Evolutionary conservation across 2,113 vertebrate genomes (phyloP), one percentile per base, ranked within the genome.

Genomic region (Madoqua kirkii): DNA sequence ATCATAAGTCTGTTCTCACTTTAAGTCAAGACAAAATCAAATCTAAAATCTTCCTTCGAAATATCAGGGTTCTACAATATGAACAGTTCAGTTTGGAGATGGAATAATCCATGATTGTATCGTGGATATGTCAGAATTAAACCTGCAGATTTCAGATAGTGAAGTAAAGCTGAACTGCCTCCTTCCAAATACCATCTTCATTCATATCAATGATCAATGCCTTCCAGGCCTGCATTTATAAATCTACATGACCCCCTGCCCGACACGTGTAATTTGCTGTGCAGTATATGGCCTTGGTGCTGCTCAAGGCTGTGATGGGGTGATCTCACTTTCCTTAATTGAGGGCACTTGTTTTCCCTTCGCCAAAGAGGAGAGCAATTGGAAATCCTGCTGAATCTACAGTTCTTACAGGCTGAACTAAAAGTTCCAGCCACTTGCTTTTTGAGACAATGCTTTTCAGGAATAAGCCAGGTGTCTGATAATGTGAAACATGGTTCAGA

Each of bases 361-460:
- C 50, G 40, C 64, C 71, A 67, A 52, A 60, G 85, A 98, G 89
- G 29, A 93, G 71, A 93, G 71, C 79, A 57, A 74, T 82, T 95
- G 85, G 92, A 76, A 96, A 97, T 94, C 43, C 33, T 89, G 89
- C 96, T 96, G 92, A 97, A 91, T 92, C 60, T 64, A 95, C 86
- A 87, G n/a, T 95, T 96, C 79, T 81, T 59, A 67, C 11, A 36
- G 81, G 54, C 60, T 59, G 87, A 91, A 82, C 50, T 86, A 43
- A 62, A 93, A 96, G 76, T 93, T 83, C 50, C 0, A 89, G 52
- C 33, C 78, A 76, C 43, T 86, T 54, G 15, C 85, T 91, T 96
- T 97, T 60, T 78, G 93, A 88, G 29, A 83, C 45, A 91, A 3
- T 36, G 15, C 89, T 92, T 96, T 60, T 76, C 59, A 57, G n/a